A percentile compares a stretch with the other conserved stretches of the same genome.
Evolutionary conservation across 2,113 vertebrate genomes (phyloP).

Genomic region (Brevimyrus niger): DNA sequence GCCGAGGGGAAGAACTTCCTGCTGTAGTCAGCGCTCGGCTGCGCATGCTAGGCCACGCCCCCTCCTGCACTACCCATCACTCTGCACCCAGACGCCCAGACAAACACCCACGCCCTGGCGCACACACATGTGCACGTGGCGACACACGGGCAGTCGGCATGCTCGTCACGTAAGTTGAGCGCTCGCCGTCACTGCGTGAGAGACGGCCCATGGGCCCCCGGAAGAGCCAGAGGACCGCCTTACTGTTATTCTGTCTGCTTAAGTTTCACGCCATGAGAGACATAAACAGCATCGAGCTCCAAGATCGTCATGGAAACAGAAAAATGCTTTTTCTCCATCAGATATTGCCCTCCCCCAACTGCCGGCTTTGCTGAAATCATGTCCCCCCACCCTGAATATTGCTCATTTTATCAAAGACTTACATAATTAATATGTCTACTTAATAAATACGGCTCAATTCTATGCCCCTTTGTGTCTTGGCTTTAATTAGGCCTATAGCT

Average conservation of each 20-base stretch:
- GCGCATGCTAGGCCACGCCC: background rate
- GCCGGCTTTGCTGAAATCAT: constrained; percentile 22
- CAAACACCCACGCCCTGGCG: background rate
- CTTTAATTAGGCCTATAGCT: constrained; percentile 69
- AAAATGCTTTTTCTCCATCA: background rate
- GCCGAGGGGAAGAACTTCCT: background rate
- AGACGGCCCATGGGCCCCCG: background rate
- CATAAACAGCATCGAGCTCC: background rate
- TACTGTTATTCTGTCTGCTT: background rate
- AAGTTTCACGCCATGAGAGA: background rate
- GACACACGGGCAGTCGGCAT: background rate
- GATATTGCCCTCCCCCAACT: background rate
- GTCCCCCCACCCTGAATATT: constrained; percentile 43
- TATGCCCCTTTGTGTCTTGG: constrained; percentile 50
- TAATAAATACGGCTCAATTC: constrained; percentile 62
- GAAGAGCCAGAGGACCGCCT: background rate
- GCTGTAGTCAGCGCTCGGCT: background rate
- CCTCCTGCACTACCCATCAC: background rate
- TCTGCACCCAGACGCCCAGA: background rate
- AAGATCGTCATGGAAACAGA: background rate
- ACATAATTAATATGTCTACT: constrained; percentile 65
- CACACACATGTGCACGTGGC: background rate
- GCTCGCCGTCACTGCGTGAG: background rate
- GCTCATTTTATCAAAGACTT: constrained; percentile 49
- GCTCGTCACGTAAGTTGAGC: background rate